Conservation (phyloP, 2,113 vertebrate genomes). For the Prolemur simus region DNA sequence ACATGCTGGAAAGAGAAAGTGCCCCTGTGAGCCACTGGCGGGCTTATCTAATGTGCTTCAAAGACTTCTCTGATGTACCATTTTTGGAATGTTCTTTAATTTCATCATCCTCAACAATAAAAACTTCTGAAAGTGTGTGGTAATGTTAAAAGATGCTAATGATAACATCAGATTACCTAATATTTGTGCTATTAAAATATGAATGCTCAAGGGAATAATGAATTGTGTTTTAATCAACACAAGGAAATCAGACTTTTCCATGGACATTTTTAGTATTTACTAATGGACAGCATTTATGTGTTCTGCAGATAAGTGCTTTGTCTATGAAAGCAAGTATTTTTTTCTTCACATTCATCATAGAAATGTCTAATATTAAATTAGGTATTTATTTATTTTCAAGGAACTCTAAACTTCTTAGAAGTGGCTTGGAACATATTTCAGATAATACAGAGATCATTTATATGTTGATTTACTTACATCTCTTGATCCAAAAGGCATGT, state of each 20-base stretch:
- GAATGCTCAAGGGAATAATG: neutral
- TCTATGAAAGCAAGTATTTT: slow-evolving; percentile 28
- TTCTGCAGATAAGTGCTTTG: neutral
- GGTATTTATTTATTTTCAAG: neutral
- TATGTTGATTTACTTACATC: neutral
- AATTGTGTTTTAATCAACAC: neutral
- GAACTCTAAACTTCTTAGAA: neutral
- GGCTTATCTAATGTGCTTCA: slow-evolving; percentile 74
- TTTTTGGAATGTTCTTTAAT: slow-evolving; percentile 80
- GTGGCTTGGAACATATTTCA: neutral
- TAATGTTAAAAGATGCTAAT: neutral
- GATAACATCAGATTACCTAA: neutral
- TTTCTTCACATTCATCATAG: slow-evolving; percentile 10
- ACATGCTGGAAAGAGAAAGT: slow-evolving; percentile 76
- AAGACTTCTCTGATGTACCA: slow-evolving; percentile 80
- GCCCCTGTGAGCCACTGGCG: slow-evolving; percentile 84
- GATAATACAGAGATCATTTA: neutral
- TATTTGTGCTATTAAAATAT: neutral
- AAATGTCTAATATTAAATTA: neutral
- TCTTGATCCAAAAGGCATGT: slow-evolving; percentile 8
- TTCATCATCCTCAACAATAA: slow-evolving; percentile 53
- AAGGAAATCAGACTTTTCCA: neutral
- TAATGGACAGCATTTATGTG: neutral
- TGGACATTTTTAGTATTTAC: neutral
- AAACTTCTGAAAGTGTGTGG: slow-evolving; percentile 73